Base-by-base conservation (phyloP, 2,888 invertebrate species). In the Macrophya alboannulata region DNA sequence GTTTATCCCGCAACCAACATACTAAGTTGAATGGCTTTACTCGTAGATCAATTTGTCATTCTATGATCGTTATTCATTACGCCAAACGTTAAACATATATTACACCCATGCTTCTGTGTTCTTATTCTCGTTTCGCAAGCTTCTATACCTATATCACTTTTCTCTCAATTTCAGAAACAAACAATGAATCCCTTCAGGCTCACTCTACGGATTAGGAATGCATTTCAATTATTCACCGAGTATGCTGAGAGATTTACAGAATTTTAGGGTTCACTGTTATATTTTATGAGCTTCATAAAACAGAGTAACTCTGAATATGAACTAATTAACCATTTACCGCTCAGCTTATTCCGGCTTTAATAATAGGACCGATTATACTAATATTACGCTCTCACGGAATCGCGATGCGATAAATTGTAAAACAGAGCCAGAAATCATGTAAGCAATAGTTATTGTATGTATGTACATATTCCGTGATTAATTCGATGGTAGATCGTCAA, bases 31-130 rank as follows among this genome's bases (percentile, higher is more conserved):
- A 81, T 59, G 81, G 79, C 62, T 40, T 81, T 62, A 1, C n/a
- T 81, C 5, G 12, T 81, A 51, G 62, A 81, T 81, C 79, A 62
- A 81, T 81, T 81, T 43, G 43, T 59, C 43, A 81, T 81, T 81
- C 21, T 62, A 9, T 21, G n/a, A 43, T 62, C 62, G 43, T 62
- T 81, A 81, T 81, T 62, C 81, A 81, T 81, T 25, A 81, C 59
- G 21, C 6, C 25, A 62, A 51, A 43, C 59, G 37, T 81, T 81
- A 40, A 40, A 43, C 31, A 43, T 62, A 21, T 21, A 43, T 40
- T 40, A 81, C 21, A 81, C 21, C 79, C 62, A 21, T 62, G 59
- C 15, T 25, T 43, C 43, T 21, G 43, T 62, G 9, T 62, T 21
- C 43, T 17, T 40, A 43, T 62, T 81, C n/a, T 21, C 17, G 81